Conservation (phyloP, 2,888 invertebrate genomes). For the Bimastos eiseni region DNA sequence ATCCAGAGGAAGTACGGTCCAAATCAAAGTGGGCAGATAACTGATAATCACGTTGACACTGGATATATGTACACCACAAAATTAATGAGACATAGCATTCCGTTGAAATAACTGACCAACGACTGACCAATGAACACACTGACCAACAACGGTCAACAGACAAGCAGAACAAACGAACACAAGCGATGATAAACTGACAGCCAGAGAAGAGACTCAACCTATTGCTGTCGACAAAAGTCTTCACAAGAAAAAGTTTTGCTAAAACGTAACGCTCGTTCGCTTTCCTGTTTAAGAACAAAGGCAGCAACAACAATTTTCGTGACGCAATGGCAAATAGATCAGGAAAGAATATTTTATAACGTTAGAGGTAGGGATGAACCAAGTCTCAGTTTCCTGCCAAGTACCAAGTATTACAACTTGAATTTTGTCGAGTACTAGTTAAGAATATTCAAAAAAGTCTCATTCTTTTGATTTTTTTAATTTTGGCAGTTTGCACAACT, state of each 20-base stretch:
- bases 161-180: neutral
- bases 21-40: too few relatives aligned
- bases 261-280: slow-evolving; percentile 28
- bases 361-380: too few relatives aligned
- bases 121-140: neutral
- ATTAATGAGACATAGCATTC: neutral
- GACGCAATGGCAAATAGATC: neutral
- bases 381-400: too few relatives aligned
- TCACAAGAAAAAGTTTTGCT: slow-evolving; percentile 10
- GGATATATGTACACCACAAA: too few relatives aligned
- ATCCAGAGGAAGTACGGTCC: too few relatives aligned
- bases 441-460: too few relatives aligned
- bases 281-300: slow-evolving; percentile 27
- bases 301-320: neutral
- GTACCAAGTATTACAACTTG: too few relatives aligned
- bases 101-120: neutral
- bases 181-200: neutral
- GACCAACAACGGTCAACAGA: neutral
- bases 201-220: neutral
- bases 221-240: slow-evolving; percentile 19
- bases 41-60: too few relatives aligned
- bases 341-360: too few relatives aligned
- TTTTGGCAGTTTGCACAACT: too few relatives aligned
- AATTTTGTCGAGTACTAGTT: too few relatives aligned
- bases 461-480: too few relatives aligned